These are phyloP conservation scores for Myotis pilosus DNA, from an alignment of 2,797 vertebrate species.

Conservation along the genomic window DNA sequence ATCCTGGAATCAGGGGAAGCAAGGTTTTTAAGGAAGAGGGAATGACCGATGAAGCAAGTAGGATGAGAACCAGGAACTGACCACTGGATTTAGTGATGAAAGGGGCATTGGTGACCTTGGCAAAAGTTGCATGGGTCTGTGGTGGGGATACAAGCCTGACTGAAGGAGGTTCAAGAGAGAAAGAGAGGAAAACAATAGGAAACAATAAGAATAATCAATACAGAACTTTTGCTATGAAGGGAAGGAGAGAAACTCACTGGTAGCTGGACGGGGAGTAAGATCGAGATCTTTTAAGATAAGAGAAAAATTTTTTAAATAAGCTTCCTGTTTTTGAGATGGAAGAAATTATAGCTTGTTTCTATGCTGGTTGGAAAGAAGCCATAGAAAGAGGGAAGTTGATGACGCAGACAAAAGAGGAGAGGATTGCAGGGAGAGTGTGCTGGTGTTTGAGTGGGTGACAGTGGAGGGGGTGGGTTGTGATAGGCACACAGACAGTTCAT, in stretches of 20 bases:
- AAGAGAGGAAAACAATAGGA: neutral
- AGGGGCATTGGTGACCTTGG: neutral
- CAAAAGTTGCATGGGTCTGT: neutral
- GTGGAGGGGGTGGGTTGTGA: neutral
- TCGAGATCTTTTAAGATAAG: neutral
- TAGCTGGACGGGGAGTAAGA: neutral
- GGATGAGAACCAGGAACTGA: neutral
- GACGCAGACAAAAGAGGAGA: neutral
- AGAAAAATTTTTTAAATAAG: neutral
- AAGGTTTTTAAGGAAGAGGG: neutral
- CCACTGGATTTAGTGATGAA: neutral
- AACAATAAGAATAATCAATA: neutral
- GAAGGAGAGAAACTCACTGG: neutral
- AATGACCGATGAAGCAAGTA: neutral
- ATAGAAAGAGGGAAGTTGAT: neutral
- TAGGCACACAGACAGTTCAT: neutral
- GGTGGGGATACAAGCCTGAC: neutral
- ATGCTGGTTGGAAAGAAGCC: neutral
- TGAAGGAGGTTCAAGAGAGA: neutral
- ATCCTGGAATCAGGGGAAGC: neutral
- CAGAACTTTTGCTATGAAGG: neutral
- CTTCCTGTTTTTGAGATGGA: neutral
- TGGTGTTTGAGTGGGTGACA: neutral
- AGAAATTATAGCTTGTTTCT: neutral
- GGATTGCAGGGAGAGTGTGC: neutral